Conservation (phyloP, 1,140 invertebrate genomes). For the Bombus consobrinus region DNA sequence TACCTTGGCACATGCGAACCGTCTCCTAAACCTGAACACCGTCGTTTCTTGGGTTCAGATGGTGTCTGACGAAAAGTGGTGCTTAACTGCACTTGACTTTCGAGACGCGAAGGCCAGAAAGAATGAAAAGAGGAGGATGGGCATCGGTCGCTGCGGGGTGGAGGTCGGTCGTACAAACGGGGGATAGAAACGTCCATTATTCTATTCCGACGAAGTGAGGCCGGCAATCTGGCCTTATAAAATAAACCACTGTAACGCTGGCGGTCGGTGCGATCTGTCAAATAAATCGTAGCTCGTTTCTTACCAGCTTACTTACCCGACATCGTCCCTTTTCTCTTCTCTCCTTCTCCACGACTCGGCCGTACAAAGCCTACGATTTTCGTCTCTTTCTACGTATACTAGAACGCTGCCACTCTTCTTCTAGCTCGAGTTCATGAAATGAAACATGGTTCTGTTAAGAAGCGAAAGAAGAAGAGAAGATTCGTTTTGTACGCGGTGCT, state of each 20-base stretch:
- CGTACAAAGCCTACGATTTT: neutral
- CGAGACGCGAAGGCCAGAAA: conserved; percentile 61
- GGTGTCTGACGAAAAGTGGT: conserved; percentile 61
- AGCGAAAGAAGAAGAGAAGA: neutral
- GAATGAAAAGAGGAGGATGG: conserved; percentile 39
- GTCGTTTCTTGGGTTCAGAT: neutral
- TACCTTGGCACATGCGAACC: neutral
- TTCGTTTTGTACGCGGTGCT: conserved; percentile 6
- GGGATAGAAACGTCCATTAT: conserved; percentile 77
- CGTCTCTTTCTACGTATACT: conserved; percentile 19
- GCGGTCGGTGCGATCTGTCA: conserved; percentile 77
- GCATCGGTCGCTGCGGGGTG: neutral
- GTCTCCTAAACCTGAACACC: neutral
- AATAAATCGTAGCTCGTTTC: conserved; percentile 79
- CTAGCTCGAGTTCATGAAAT: conserved; percentile 37
- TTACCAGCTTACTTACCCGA: conserved; percentile 66
- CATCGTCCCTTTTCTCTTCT: conserved; percentile 32
- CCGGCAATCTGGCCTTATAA: conserved; percentile 80
- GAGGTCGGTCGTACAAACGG: conserved; percentile 41
- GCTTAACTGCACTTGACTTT: conserved; percentile 73
- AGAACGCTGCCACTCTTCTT: neutral
- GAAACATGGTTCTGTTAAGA: conserved; percentile 7
- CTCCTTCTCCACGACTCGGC: neutral
- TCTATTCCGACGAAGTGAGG: conserved; percentile 79
- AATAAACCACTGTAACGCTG: conserved; percentile 76